Evolutionary conservation across 2,888 invertebrate genomes (phyloP), one percentile per base, ranked within the genome.

Genomic region (Acanthopleura granulata): DNA sequence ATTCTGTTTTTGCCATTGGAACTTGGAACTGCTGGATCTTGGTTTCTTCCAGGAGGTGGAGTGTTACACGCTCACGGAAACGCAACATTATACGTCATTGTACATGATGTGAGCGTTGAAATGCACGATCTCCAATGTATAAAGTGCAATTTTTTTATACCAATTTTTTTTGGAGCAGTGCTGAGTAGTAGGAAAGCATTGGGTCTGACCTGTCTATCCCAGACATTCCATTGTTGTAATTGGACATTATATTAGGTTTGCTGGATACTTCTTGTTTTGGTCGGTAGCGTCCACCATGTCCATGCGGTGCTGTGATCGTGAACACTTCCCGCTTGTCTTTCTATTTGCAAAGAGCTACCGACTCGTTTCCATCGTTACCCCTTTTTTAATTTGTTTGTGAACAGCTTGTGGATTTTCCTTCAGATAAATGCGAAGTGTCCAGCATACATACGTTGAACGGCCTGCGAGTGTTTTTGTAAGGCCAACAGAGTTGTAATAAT

Each of bases 121-220:
- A n/a, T 73, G 57, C n/a, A 18, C 25, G 16, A 75, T 69, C 40
- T 77, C 77, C 9, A 77, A 50, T 50, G 73, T 57, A 29, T 77
- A 69, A 27, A 75, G 66, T 22, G 30, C 74, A 57, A 76, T 72
- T 29, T 77, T 76, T 61, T 76, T 77, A 30, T 77, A 77, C 72
- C 77, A 76, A 18, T 69, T 72, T 69, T n/a, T 49, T 77, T 49
- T 77, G 77, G 22, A 70, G 29, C 11, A 77, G 76, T 27, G 76
- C 61, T 50, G 57, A 74, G 62, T 78, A 78, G 70, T 77, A 78
- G 12, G 78, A 78, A 15, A 78, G 70, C 78, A 77, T 78, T 62
- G 77, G 78, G 57, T 78, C 78, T 18, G 75, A 75, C 40, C 77
- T 62, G 66, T 78, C 75, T 49, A 78, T 75, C 51, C 74, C 66